Evolutionary conservation across 2,888 invertebrate species (phyloP).

Genomic region (Diplolepis rosae): DNA sequence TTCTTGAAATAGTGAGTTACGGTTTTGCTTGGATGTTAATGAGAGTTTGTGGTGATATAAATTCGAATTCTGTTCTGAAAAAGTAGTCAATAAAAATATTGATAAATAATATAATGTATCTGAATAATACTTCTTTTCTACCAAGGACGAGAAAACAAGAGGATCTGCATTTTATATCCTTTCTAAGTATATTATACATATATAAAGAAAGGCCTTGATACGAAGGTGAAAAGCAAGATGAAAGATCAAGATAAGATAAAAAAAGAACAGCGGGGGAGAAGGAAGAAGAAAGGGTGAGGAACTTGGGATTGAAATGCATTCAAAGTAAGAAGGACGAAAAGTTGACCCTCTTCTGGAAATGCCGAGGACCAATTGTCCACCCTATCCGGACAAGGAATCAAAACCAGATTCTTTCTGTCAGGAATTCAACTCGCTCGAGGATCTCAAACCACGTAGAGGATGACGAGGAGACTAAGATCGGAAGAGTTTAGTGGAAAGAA

Average conservation of each 20-base stretch:
- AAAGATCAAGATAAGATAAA: not conserved
- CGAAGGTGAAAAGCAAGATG: not conserved
- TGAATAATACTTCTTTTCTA: too few relatives aligned
- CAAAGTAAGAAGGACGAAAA: conserved; percentile 56
- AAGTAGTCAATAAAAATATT: too few relatives aligned
- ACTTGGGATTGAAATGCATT: conserved; percentile 47
- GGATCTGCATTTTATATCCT: too few relatives aligned
- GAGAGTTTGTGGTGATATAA: too few relatives aligned
- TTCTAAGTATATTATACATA: too few relatives aligned
- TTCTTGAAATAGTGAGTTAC: too few relatives aligned
- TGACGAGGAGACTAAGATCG: conserved; percentile 25
- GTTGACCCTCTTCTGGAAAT: conserved; percentile 54
- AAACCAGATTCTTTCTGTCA: conserved; percentile 59
- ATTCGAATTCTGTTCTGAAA: too few relatives aligned
- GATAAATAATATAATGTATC: too few relatives aligned
- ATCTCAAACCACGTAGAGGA: conserved; percentile 19
- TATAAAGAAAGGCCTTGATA: too few relatives aligned
- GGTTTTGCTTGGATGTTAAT: too few relatives aligned
- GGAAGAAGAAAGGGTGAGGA: not conserved
- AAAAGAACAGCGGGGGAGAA: not conserved
- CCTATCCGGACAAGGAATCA: conserved; percentile 32
- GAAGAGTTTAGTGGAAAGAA: conserved; percentile 30
- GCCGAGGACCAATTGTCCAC: conserved; percentile 53
- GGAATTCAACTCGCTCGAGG: conserved; percentile 53
- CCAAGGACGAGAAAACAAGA: too few relatives aligned